These are phyloP conservation scores for Astreopora myriophthalma DNA, from an alignment of 64 coral and sea anemone species.

Conservation along the genomic window DNA sequence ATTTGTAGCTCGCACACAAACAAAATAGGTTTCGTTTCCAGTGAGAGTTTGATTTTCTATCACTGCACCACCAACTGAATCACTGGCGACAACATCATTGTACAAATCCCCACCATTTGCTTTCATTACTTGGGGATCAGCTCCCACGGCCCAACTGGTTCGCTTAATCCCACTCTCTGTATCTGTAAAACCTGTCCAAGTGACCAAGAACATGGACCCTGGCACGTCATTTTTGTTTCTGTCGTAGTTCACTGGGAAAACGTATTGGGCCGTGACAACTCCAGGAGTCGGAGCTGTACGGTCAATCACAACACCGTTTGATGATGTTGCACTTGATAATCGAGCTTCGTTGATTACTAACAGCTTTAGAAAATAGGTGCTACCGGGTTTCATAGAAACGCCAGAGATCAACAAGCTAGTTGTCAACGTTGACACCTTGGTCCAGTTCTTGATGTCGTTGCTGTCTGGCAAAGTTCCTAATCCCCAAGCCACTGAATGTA, in stretches of 20 bases:
- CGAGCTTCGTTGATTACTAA: conserved; percentile 79
- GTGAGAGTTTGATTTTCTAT: conserved; percentile 82
- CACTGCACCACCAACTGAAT: conserved; percentile 76
- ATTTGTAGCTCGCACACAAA: conserved; percentile 90
- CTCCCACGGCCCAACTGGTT: conserved; percentile 86
- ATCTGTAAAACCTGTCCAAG: conserved; percentile 95
- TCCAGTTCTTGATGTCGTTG: conserved; percentile 68
- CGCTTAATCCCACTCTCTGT: conserved; percentile 75
- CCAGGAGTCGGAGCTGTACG: conserved; percentile 75
- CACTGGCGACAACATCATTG: conserved; percentile 32
- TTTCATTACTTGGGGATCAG: conserved; percentile 28
- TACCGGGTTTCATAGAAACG: conserved; percentile 57
- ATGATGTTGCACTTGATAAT: conserved; percentile 61
- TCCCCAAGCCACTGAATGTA: conserved; percentile 71
- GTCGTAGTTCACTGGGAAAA: conserved; percentile 85
- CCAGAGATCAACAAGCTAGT: conserved; percentile 34
- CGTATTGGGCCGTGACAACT: conserved; percentile 81
- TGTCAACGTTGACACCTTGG: not conserved
- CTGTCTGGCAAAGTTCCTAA: conserved; percentile 70
- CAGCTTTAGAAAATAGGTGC: conserved; percentile 82
- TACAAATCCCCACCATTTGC: conserved; percentile 44
- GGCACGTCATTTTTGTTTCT: conserved; percentile 79
- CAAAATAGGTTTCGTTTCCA: conserved; percentile 83
- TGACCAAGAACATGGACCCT: conserved; percentile 69
- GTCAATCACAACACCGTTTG: conserved; percentile 92